Evolutionary conservation across 1,140 invertebrate genomes (phyloP).

Genomic region (Lasioglossum albipes): DNA sequence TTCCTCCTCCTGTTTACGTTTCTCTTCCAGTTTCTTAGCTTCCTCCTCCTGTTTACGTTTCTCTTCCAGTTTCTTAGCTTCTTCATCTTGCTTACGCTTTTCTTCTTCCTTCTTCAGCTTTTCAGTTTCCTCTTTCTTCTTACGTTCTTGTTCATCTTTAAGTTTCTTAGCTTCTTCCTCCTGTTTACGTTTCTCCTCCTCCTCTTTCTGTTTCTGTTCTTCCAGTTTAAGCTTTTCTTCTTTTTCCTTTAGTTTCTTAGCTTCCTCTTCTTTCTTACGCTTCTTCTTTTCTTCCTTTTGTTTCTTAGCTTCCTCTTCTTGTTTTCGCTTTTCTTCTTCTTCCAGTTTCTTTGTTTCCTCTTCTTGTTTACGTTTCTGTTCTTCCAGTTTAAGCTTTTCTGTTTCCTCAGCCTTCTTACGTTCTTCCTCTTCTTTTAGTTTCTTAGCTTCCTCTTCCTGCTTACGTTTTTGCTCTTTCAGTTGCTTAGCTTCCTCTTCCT

Average conservation of each 20-base stretch:
- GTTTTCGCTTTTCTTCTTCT: background rate
- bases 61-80: slow-evolving; percentile 22
- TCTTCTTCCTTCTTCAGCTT: background rate
- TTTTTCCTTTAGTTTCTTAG: slow-evolving; percentile 48
- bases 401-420: slow-evolving; percentile 19
- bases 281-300: slow-evolving; percentile 26
- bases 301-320: slow-evolving; percentile 29
- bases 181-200: slow-evolving; percentile 48
- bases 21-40: background rate
- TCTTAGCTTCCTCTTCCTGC: slow-evolving; percentile 32
- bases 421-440: background rate
- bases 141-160: slow-evolving; percentile 1
- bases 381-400: slow-evolving; percentile 23
- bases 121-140: slow-evolving; percentile 38
- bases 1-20: background rate
- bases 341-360: slow-evolving; percentile 3
- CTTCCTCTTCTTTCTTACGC: slow-evolving; percentile 40
- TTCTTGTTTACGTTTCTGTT: slow-evolving; percentile 2
- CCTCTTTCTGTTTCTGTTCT: slow-evolving; percentile 30
- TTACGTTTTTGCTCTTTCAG: slow-evolving; percentile 25
- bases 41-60: slow-evolving; percentile 3
- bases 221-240: slow-evolving; percentile 42
- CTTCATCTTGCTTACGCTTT: background rate
- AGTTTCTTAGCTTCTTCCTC: slow-evolving; percentile 28
- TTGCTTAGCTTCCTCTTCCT: slow-evolving; percentile 11